Percentiles rank a stretch among this genome's conserved stretches.
Conservation (phyloP, 2,888 invertebrate species). For the Seladonia tumulorum region DNA sequence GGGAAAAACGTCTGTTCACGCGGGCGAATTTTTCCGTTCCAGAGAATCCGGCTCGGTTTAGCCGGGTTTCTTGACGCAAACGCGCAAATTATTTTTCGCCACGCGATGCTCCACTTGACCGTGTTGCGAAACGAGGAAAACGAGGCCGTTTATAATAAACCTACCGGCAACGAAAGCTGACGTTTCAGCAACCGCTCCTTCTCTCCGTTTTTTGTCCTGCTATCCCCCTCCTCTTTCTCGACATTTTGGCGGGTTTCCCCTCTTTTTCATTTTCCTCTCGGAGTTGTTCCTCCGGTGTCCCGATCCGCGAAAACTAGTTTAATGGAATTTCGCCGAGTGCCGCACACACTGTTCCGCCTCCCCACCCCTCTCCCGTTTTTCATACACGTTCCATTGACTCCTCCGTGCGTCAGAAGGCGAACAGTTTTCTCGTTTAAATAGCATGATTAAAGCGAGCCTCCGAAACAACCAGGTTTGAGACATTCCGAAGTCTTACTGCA, state of each 20-base stretch:
- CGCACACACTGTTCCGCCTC: not conserved
- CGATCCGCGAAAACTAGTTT: slow-evolving; percentile 57
- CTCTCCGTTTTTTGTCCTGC: slow-evolving; percentile 25
- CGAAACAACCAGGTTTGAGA: not conserved
- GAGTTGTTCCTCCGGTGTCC: slow-evolving; percentile 52
- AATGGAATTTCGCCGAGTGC: slow-evolving; percentile 65
- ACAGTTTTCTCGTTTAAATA: slow-evolving; percentile 7
- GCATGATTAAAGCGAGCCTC: slow-evolving; percentile 34
- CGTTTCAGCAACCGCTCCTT: slow-evolving; percentile 53
- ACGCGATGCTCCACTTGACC: slow-evolving; percentile 73
- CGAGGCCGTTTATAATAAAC: slow-evolving; percentile 74
- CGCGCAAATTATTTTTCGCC: slow-evolving; percentile 71
- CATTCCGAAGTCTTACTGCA: not conserved
- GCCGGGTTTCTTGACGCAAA: slow-evolving; percentile 50
- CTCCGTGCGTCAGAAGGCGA: slow-evolving; percentile 14
- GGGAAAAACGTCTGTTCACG: not conserved
- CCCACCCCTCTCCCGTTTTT: slow-evolving; percentile 11
- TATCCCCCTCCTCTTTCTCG: not conserved
- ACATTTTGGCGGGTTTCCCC: not conserved
- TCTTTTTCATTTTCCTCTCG: slow-evolving; percentile 17
- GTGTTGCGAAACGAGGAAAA: slow-evolving; percentile 73
- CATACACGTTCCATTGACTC: slow-evolving; percentile 24
- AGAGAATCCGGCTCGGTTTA: slow-evolving; percentile 21
- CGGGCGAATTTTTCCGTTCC: slow-evolving; percentile 24
- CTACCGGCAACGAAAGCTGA: slow-evolving; percentile 63